Base-by-base conservation (phyloP, 2,888 invertebrate species). In the Orthosia incerta region DNA sequence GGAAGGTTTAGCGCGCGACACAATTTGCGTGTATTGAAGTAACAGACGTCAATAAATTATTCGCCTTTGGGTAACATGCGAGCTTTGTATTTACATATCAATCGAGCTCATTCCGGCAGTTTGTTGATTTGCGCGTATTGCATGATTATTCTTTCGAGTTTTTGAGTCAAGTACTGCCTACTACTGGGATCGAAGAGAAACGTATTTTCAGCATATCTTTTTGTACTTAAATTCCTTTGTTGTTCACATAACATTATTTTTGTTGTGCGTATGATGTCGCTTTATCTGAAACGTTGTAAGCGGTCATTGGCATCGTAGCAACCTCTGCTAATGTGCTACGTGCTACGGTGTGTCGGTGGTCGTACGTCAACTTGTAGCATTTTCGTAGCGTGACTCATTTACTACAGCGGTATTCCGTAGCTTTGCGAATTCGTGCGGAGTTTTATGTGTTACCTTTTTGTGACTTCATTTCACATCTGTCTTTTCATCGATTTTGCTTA, bases 291-390 rank as follows among this genome's bases (percentile, higher is more conserved):
- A 57, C 23, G 64, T 55, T 60, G 53, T 71, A 57, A 66, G 68
- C 77, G 82, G 85, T 83, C 85, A 67, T 78, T 82, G 82, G 66
- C 82, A 59, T 70, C 26, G 78, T 72, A 85, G 82, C 74, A 70
- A 74, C 63, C 70, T 65, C 55, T 65, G 60, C 57, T n/a, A 71
- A 64, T 66, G 46, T 71, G 72, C 69, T 84, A 71, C 76, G 74
- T 71, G 81, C 78, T 83, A 73, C 82, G 74, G 48, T 78, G 71
- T 80, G 68, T 76, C 76, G 71, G 76, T 74, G 64, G 56, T 67
- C 71, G 71, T 74, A 65, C 62, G 62, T 61, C 70, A 76, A 65
- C 68, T 59, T 50, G 85, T 82, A 83, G 82, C 74, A 55, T 74
- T 74, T 66, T 83, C 71, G 71, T 83, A 82, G 82, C 82, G 56